Base-by-base conservation (phyloP, 2,888 invertebrate genomes). In the Cyclophora punctaria region DNA sequence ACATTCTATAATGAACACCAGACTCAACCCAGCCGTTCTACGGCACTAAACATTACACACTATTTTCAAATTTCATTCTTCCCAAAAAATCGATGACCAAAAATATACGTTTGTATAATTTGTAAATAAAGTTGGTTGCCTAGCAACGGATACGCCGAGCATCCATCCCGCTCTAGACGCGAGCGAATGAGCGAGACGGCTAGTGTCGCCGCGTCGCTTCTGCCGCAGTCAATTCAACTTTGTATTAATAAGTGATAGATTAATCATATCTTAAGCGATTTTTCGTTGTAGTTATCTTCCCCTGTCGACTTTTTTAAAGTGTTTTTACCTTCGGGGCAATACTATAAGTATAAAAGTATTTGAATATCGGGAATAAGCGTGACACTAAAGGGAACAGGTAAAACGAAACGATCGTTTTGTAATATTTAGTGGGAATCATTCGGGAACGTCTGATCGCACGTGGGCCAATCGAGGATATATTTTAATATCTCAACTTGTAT, bases 251-350 rank as follows among this genome's bases (percentile, higher is more conserved):
- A 78, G 82, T 77, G 73, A 80, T 83, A 83, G 78, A 78, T 56
- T 85, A 78, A 81, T 78, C 83, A 83, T 85, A 85, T 85, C 83
- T 75, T 81, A 81, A 82, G 79, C 76, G 77, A 78, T 83, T 81
- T 80, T 37, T 72, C 66, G 68, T 79, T 80, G 69, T 76, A 75
- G 71, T 69, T 61, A 63, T 67, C 73, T 74, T 66, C 73, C 72
- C 66, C 72, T 72, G 74, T 72, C 72, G 72, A 70, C 53, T 60
- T 55, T 49, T 50, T 67, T 68, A 64, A 67, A 73, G 72, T 57
- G 66, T 71, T 73, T 69, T 53, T 58, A 58, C 58, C 49, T 50
- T 52, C 55, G 49, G 55, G 37, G 5, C 5, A 37, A 37, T 37
- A 37, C 37, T 37, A 37, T 37, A 37, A 37, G 37, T 45, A 44